phyloP scores from a whole-genome alignment of 2,113 vertebrate genomes.

The Illadopsis cleaveri region DNA sequence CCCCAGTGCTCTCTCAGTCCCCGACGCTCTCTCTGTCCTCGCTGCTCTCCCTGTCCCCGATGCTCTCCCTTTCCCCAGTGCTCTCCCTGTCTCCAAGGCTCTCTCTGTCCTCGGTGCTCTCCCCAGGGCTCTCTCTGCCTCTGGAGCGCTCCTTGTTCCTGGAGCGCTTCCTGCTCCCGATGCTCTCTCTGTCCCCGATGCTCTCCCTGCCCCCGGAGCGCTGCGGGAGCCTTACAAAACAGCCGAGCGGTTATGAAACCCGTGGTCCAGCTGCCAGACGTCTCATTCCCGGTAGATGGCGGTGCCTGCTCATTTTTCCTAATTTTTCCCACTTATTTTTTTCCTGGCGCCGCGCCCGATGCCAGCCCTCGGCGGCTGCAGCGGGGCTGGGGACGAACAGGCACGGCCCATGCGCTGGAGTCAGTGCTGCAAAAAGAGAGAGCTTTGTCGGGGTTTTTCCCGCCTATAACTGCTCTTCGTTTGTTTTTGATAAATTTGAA shows the following conservation, averaged over 20 bases:
- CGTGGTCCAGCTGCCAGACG: neutral
- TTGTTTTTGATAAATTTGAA: neutral
- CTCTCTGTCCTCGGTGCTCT: neutral
- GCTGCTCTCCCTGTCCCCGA: neutral
- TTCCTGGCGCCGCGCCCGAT: neutral
- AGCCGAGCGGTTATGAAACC: constrained; percentile 2
- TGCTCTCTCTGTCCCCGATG: neutral
- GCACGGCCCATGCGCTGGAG: neutral
- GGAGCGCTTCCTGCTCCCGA: neutral
- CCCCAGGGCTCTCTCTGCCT: no score
- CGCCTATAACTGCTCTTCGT: rapidly evolving
- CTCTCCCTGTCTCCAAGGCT: neutral
- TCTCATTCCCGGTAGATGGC: constrained; percentile 45
- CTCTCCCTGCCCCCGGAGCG: neutral
- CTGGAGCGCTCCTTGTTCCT: rapidly evolving
- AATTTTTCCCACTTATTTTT: rapidly evolving
- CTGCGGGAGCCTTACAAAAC: neutral
- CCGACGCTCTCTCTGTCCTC: no score
- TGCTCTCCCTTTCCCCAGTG: neutral
- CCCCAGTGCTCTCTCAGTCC: neutral
- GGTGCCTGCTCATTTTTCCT: constrained; percentile 35
- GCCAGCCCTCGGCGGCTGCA: neutral
- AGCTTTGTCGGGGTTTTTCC: rapidly evolving
- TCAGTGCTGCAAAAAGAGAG: neutral
- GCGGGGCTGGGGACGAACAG: neutral